These are phyloP conservation scores for Meloidogyne hapla DNA, from an alignment of 1,140 invertebrate genomes.

Conservation along the genomic window DNA sequence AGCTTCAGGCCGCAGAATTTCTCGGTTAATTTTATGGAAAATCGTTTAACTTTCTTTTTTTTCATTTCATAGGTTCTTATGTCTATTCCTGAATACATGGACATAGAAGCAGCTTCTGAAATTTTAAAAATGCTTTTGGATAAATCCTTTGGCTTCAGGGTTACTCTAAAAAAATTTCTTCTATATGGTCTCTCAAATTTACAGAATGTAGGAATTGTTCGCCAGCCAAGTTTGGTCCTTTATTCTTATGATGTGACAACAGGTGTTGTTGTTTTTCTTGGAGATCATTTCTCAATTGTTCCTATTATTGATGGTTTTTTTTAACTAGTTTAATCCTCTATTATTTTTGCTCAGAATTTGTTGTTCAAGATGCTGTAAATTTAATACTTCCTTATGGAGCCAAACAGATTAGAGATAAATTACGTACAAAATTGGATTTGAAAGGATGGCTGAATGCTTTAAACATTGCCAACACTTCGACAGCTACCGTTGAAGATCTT, in stretches of 20 bases:
- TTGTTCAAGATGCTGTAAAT: conserved; percentile 63
- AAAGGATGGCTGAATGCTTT: conserved; percentile 51
- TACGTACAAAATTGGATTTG: conserved; percentile 52
- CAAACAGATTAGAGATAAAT: conserved; percentile 67
- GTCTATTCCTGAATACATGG: conserved; percentile 61
- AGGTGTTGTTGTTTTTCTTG: conserved; percentile 72
- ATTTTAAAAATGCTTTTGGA: conserved; percentile 49
- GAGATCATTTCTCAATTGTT: conserved; percentile 71
- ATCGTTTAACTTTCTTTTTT: neutral
- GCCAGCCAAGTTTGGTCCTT: conserved; percentile 70
- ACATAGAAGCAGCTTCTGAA: conserved; percentile 49
- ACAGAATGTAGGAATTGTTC: conserved; percentile 68
- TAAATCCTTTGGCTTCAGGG: conserved; percentile 53
- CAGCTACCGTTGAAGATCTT: conserved; percentile 64
- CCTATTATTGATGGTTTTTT: conserved; percentile 70
- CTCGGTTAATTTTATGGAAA: conserved; percentile 65
- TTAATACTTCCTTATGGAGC: conserved; percentile 68
- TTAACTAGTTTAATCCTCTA: neutral
- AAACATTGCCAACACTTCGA: neutral
- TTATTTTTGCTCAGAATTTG: conserved; percentile 48
- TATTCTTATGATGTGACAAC: conserved; percentile 72
- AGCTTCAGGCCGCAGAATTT: conserved; percentile 29
- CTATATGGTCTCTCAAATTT: conserved; percentile 66
- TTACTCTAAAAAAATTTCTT: conserved; percentile 60
- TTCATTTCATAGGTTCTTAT: conserved; percentile 65